Percentiles rank a stretch among this genome's conserved stretches.
Conservation (phyloP, 2,888 invertebrate genomes). For the Leptarthrus brevirostris region DNA sequence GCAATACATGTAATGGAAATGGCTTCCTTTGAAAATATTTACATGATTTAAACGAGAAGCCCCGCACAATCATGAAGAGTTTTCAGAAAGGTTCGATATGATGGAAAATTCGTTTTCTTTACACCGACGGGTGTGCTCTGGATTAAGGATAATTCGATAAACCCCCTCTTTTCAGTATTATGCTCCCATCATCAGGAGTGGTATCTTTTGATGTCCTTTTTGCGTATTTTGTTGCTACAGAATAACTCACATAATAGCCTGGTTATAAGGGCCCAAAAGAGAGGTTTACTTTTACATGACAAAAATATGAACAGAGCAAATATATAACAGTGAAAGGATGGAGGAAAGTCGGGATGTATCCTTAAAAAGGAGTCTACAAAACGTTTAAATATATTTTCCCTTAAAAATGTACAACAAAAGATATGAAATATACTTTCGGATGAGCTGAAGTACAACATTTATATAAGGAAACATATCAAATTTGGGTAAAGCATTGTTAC, state of each 20-base stretch:
- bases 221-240: conserved; percentile 16
- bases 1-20: conserved; percentile 33
- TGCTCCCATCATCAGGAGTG: conserved; percentile 24
- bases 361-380: background rate
- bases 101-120: conserved; percentile 18
- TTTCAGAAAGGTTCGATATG: conserved; percentile 24
- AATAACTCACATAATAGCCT: conserved; percentile 35
- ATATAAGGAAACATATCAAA: background rate
- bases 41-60: conserved; percentile 10
- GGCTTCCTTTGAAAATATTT: conserved; percentile 45
- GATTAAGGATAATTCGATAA: conserved; percentile 43
- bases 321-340: background rate
- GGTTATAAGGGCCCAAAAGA: conserved; percentile 17
- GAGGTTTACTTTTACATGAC: background rate
- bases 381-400: conserved; percentile 25
- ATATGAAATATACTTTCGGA: background rate
- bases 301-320: conserved; percentile 9
- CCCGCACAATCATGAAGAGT: conserved; percentile 1
- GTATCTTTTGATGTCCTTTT: conserved; percentile 41
- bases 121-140: conserved; percentile 27
- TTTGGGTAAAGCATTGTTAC: background rate
- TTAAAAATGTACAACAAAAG: conserved; percentile 8
- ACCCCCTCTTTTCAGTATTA: conserved; percentile 31
- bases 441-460: background rate
- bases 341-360: background rate